Base-by-base conservation (phyloP, 2,113 vertebrate genomes). In the Larimichthys crocea region DNA sequence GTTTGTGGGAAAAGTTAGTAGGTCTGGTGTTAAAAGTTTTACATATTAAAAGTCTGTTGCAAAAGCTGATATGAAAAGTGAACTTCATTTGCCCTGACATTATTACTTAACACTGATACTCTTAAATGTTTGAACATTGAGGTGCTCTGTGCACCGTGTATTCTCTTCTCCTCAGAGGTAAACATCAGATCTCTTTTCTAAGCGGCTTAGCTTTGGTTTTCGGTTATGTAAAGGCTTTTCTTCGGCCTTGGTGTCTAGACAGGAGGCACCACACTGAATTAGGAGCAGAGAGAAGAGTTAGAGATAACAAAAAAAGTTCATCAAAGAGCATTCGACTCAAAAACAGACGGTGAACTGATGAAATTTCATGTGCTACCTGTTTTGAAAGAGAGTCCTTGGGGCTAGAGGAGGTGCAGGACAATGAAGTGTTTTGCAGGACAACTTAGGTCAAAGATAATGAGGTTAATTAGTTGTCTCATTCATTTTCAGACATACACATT, bases 181-280 rank as follows among this genome's bases (percentile, higher is more conserved):
- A 69, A 59, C 71, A 40, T 85, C 20, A 44, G 78, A 64, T 69
- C 0, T 2, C 20, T 75, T 79, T 69, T 74, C 67, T 82, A 85
- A 88, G 82, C 22, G 1, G 96, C 89, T 95, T 96, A 74, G 83
- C 57, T 1, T 92, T 86, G 95, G 2, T 94, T 79, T 81, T 95
- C 74, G 94, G 95, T 84, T 97, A 97, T 84, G 84, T 90, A 92
- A 90, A 74, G 61, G 82, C 12, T 85, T 79, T 56, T 20, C 49
- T 78, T 74, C 60, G 77, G 79, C 84, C 78, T 80, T n/a, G 56
- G 19, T 53, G 76, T 83, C 49, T 24, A 72, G 17, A 74, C 71
- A 22, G 50, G 74, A 75, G 68, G 26, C 52, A 44, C 79, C 69
- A 59, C 40, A 24, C n/a, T 66, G 62, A 76, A 53, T 79, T 31